phyloP scores from a whole-genome alignment of 2,797 vertebrate species.

The Rhinophrynus dorsalis region DNA sequence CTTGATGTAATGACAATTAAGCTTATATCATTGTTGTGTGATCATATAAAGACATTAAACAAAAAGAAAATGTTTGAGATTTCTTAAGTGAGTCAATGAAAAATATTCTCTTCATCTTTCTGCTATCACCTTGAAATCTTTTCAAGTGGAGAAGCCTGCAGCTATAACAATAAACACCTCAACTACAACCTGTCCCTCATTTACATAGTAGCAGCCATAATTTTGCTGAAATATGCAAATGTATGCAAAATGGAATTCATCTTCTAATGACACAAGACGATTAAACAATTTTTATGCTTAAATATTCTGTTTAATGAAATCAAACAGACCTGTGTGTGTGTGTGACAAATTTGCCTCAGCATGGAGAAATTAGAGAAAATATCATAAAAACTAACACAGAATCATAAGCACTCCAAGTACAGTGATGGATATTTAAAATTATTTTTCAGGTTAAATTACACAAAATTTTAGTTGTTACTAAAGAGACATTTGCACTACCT shows the following conservation, averaged over 20 bases:
- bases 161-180: slow-evolving; percentile 96
- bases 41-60: slow-evolving; percentile 35
- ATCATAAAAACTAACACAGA: slow-evolving; percentile 69
- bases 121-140: slow-evolving; percentile 72
- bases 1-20: slow-evolving; percentile 3
- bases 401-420: slow-evolving; percentile 50
- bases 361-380: slow-evolving; percentile 82
- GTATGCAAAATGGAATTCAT: slow-evolving; percentile 98
- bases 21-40: slow-evolving; percentile 9
- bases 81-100: slow-evolving; percentile 39
- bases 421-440: slow-evolving; percentile 56
- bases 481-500: too few species aligned
- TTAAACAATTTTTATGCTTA: slow-evolving; percentile 99
- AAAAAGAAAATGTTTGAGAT: slow-evolving; percentile 43
- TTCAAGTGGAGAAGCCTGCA: slow-evolving; percentile 85
- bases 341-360: slow-evolving; percentile 89
- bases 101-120: slow-evolving; percentile 47
- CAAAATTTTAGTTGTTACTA: too few species aligned
- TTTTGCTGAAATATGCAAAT: slow-evolving; percentile 95
- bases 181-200: slow-evolving; percentile 86
- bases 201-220: slow-evolving; percentile 91
- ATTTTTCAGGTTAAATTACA: too few species aligned
- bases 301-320: slow-evolving; percentile 99
- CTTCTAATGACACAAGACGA: slow-evolving; percentile 97
- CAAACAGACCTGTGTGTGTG: slow-evolving; percentile 85